Base-by-base conservation (phyloP, 2,113 vertebrate genomes). In the Chionodraco myersi region DNA sequence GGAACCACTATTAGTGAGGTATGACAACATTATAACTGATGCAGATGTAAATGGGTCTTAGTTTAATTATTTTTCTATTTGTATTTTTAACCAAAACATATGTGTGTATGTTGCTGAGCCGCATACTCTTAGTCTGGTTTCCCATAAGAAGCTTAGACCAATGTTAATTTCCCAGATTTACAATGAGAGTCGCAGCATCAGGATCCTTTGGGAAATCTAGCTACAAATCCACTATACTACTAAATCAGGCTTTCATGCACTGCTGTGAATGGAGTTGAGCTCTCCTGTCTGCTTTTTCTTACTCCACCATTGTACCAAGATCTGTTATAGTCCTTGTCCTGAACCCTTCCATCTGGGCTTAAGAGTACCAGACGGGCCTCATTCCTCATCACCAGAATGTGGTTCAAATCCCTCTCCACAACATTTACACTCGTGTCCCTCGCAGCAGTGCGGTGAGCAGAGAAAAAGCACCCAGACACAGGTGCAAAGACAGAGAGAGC, bases 391-490 rank as follows among this genome's bases (percentile, higher is more conserved):
- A 90, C 92, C 87, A 88, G 75, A 92, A 84, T 87, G 91, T 69
- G 89, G 91, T 93, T 90, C 89, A 88, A 92, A 91, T 90, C 85
- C 86, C 68, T 89, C 88, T 87, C 86, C 92, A 91, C 93, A 93
- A 94, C 93, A 92, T 94, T 93, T 88, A 87, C 90, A 85, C 91
- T 91, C 51, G 72, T 86, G 91, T 93, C 92, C 86, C 90, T 87
- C 63, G 85, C 89, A 91, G 89, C 87, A 70, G 89, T 91, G 88
- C 70, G 88, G 88, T 77, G 84, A 90, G 78, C 61, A 12, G 74
- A 59, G 69, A 89, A 83, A 87, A 88, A 83, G 84, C 80, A 62
- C 90, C 73, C 86, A 90, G 86, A 91, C 89, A 86, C 92, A 93
- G 92, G 92, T 93, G 92, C 90, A 88, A 80, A 88, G 87, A 77